Evolutionary conservation across 1,140 invertebrate genomes (phyloP), one percentile per base, ranked within the genome.

Genomic region (Cydia pomonella): DNA sequence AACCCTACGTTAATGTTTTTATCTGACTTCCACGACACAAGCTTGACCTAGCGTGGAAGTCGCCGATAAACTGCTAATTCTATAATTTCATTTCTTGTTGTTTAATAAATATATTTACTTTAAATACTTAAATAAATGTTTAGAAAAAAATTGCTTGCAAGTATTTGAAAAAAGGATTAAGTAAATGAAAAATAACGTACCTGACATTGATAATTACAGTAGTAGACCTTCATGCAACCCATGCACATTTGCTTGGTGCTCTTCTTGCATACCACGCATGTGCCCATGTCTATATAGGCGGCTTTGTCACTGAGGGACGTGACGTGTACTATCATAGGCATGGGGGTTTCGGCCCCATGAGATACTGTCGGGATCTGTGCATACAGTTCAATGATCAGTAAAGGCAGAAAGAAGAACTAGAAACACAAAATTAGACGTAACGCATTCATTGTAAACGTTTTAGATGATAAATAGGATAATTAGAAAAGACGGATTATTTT

Each of bases 161-260:
- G 41, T 12, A 50, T 50, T 50, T n/a, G 1, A 50, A 50, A 18
- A 53, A 53, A 53, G 6, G 7, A 18, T 44, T 13, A 50, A 50
- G 12, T 7, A n/a, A 50, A 50, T n/a, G 16, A 47, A n/a, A 7
- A 18, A 18, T 50, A 50, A 50, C 64, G 2, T 79, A 81, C 79
- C 77, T 77, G 79, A 63, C 79, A 81, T 29, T 75, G 44, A 29
- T 33, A 44, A 64, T 74, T 81, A 73, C 79, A 81, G 29, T 79
- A 81, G 29, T 75, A 73, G 16, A 12, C 41, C 16, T 72, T 72
- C 27, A 73, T 74, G 59, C 75, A 80, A 13, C 74, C 76, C 25
- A 63, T 18, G 44, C 79, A 80, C 38, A 47, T 75, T 47, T 33
- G 38, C 21, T 53, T 72, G 3, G 79, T 79, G 5, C 2, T 44